Evolutionary conservation across 2,888 invertebrate genomes (phyloP).

Genomic region (Philhelius pedissequus): DNA sequence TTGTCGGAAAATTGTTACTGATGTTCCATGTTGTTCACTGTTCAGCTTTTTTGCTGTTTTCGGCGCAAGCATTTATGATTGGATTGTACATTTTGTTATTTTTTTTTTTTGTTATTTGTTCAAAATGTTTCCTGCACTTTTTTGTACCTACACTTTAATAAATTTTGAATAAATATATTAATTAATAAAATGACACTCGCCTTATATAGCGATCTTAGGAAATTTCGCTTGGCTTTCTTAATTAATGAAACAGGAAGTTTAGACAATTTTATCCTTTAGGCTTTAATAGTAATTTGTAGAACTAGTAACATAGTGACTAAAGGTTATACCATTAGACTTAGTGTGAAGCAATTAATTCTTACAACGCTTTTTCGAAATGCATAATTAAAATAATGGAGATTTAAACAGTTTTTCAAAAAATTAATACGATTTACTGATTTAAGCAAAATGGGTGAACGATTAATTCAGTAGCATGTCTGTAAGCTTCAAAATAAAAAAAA

Average conservation of each 20-base stretch:
- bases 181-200: background rate
- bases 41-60: slow-evolving; percentile 15
- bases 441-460: no score
- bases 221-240: background rate
- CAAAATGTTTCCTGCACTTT: background rate
- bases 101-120: background rate
- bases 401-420: no score
- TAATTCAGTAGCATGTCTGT: no score
- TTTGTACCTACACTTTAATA: slow-evolving; percentile 1
- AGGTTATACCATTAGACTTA: no score
- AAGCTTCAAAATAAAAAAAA: no score
- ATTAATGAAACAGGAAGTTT: background rate
- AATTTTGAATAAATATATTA: background rate
- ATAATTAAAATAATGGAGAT: no score
- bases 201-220: background rate
- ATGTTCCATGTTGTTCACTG: slow-evolving; percentile 15
- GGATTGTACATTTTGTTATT: background rate
- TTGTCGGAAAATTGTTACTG: background rate
- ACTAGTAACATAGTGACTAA: no score
- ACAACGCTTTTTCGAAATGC: no score
- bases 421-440: no score
- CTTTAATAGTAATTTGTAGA: no score
- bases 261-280: background rate
- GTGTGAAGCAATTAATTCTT: no score
- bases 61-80: slow-evolving; percentile 9